Conservation (phyloP, 2,797 vertebrate species). For the Hemibagrus guttatus region DNA sequence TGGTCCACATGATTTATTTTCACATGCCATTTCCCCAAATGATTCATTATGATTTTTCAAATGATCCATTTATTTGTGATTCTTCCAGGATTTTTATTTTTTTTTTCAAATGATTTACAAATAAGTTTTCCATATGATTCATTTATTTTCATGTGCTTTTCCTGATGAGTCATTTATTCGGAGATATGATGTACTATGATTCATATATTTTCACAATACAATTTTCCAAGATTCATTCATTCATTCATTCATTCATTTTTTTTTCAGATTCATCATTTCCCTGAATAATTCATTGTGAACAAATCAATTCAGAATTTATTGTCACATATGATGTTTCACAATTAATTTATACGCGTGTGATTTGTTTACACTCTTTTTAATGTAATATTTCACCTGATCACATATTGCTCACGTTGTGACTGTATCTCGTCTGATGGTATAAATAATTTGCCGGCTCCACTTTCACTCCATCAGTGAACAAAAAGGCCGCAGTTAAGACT, state of each 20-base stretch:
- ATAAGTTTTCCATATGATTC: no score
- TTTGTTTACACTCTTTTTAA: background rate
- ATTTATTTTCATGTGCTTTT: no score
- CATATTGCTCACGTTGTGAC: background rate
- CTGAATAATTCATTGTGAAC: background rate
- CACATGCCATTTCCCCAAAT: background rate
- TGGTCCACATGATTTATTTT: background rate
- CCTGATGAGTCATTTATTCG: no score
- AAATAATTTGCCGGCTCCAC: background rate
- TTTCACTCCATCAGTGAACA: background rate
- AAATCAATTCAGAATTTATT: no score
- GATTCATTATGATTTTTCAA: background rate
- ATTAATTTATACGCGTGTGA: background rate
- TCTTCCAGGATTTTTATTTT: no score
- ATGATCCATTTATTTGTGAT: background rate
- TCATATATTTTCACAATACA: no score
- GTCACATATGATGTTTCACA: background rate
- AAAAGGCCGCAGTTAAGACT: background rate
- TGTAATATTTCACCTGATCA: background rate
- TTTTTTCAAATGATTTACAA: no score
- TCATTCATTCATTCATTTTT: background rate
- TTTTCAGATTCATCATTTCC: background rate
- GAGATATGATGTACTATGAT: no score
- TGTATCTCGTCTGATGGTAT: background rate
- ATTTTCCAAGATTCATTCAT: background rate